Evolutionary conservation across 2,888 invertebrate genomes (phyloP).

Genomic region (Sturmia bella): DNA sequence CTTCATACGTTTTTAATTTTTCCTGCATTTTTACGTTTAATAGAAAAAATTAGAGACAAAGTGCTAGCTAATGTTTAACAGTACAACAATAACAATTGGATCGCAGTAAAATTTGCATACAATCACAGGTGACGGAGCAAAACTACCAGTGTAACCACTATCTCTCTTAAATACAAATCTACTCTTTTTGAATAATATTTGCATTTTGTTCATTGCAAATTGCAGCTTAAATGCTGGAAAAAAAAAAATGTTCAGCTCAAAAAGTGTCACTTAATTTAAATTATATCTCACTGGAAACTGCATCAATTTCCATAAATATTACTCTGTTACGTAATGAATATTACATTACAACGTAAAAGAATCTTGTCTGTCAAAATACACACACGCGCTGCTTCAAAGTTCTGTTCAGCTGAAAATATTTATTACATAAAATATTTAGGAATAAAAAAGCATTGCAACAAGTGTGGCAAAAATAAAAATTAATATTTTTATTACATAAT

Average conservation of each 20-base stretch:
- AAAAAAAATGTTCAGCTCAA: slow-evolving; percentile 10
- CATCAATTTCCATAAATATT: slow-evolving; percentile 41
- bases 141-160: too few relatives aligned
- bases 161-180: too few relatives aligned
- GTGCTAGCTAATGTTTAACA: too few relatives aligned
- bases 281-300: slow-evolving; percentile 11
- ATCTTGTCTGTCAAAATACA: slow-evolving; percentile 5
- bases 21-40: too few relatives aligned
- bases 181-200: background rate
- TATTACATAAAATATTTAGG: background rate
- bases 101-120: too few relatives aligned
- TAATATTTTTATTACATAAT: too few relatives aligned
- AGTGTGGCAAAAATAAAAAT: background rate
- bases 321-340: slow-evolving; percentile 39
- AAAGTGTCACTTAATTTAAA: slow-evolving; percentile 17
- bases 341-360: slow-evolving; percentile 44
- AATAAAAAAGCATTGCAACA: slow-evolving; percentile 3
- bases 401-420: slow-evolving; percentile 28
- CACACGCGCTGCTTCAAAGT: slow-evolving; percentile 15
- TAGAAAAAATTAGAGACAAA: too few relatives aligned
- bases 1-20: too few relatives aligned
- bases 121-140: too few relatives aligned
- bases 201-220: background rate
- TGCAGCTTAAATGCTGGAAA: background rate
- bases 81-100: too few relatives aligned